Evolutionary conservation across 1,140 invertebrate genomes (phyloP).

Genomic region (Episyrphus balteatus): DNA sequence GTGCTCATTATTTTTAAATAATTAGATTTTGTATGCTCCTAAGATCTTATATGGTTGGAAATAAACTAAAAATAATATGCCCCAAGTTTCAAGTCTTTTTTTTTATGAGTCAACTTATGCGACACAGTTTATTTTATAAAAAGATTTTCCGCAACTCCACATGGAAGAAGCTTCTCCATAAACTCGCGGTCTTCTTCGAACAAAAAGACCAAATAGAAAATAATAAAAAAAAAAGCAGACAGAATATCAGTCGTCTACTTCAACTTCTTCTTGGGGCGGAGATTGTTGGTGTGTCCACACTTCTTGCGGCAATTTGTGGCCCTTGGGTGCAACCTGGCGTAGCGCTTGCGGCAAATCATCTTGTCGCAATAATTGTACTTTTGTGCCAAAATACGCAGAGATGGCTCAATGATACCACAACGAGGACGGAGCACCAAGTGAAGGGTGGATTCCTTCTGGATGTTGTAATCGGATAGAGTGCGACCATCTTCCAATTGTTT

Average conservation of each 20-base stretch:
- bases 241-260: conserved; percentile 58
- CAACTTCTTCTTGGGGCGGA: conserved; percentile 99
- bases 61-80: too few species aligned
- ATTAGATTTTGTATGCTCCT: too few species aligned
- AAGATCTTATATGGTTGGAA: too few species aligned
- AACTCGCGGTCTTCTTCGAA: too few species aligned
- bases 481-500: conserved; percentile 75
- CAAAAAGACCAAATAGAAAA: too few species aligned
- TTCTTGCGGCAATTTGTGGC: conserved; percentile 99
- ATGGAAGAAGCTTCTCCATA: too few species aligned
- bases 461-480: conserved; percentile 69
- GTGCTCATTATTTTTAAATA: too few species aligned
- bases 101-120: too few species aligned
- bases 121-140: too few species aligned
- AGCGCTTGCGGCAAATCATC: conserved; percentile 99
- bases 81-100: too few species aligned
- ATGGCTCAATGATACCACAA: conserved; percentile 95
- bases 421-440: conserved; percentile 63
- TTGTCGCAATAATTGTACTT: conserved; percentile 99
- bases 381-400: conserved; percentile 87
- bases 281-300: conserved; percentile 98
- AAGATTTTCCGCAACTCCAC: too few species aligned
- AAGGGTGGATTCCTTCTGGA: conserved; percentile 69
- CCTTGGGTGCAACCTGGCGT: conserved; percentile 93
- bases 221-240: too few species aligned